Conservation (phyloP, 2,113 vertebrate genomes). For the Triplophysa siluroides region DNA sequence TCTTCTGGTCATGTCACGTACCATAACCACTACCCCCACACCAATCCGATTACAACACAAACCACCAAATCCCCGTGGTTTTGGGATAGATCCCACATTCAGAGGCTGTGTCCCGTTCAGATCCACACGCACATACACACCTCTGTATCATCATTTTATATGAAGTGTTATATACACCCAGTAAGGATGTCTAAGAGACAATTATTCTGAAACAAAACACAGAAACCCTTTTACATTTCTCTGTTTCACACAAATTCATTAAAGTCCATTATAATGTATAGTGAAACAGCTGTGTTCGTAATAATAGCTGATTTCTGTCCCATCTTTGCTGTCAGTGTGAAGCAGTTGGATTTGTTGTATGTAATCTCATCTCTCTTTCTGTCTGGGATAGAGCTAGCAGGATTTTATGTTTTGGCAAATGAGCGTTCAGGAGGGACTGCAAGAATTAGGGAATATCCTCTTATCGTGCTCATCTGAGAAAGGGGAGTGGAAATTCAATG, state of each 20-base stretch:
- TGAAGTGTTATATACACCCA: background rate
- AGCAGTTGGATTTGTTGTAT: constrained; percentile 28
- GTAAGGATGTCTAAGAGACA: background rate
- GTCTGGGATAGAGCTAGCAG: background rate
- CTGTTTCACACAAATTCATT: too few relatives aligned
- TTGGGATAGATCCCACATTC: constrained; percentile 17
- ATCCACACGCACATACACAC: background rate
- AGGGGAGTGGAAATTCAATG: too few relatives aligned
- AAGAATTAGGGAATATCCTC: too few relatives aligned
- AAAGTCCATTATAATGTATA: too few relatives aligned
- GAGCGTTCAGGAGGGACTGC: constrained; percentile 2
- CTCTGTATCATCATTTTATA: background rate
- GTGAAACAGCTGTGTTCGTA: too few relatives aligned
- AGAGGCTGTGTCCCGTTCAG: background rate
- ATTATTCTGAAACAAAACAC: background rate
- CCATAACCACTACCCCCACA: constrained; percentile 62
- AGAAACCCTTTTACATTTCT: background rate
- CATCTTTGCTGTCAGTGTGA: background rate
- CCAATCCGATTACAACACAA: constrained; percentile 75
- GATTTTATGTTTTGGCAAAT: constrained; percentile 31
- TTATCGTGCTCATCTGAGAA: too few relatives aligned
- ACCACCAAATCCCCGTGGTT: constrained; percentile 66
- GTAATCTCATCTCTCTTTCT: constrained; percentile 38
- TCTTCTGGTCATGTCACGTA: constrained; percentile 56
- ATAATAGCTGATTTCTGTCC: background rate